These are phyloP conservation scores for Chesias legatella DNA, from an alignment of 2,888 invertebrate genomes.

Conservation along the genomic window DNA sequence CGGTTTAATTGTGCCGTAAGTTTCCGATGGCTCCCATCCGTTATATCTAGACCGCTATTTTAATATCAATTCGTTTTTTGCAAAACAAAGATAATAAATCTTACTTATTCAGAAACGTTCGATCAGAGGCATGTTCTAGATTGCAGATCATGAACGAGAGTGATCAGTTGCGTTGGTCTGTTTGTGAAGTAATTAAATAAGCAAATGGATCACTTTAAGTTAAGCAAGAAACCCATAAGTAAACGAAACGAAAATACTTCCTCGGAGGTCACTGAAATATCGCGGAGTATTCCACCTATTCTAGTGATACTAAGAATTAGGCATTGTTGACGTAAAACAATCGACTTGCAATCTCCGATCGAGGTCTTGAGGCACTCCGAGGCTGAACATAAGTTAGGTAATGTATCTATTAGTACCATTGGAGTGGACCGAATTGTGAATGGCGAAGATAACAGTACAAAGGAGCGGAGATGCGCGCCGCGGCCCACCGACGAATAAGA, in stretches of 20 bases:
- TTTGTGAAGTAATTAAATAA: no score
- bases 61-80: slow-evolving; percentile 18
- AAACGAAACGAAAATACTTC: no score
- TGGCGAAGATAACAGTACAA: slow-evolving; percentile 74
- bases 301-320: slow-evolving; percentile 23
- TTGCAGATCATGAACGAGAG: no score
- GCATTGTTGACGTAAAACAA: slow-evolving; percentile 34
- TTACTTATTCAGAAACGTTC: not conserved
- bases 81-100: slow-evolving; percentile 3
- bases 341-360: slow-evolving; percentile 35
- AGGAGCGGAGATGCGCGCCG: slow-evolving; percentile 69
- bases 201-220: no score
- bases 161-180: no score
- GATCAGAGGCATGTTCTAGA: no score
- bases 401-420: slow-evolving; percentile 28
- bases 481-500: slow-evolving; percentile 40
- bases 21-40: slow-evolving; percentile 63
- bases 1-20: slow-evolving; percentile 63
- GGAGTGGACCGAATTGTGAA: slow-evolving; percentile 72
- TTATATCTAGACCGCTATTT: slow-evolving; percentile 28
- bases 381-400: slow-evolving; percentile 36
- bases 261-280: slow-evolving; percentile 6
- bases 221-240: no score
- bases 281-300: slow-evolving; percentile 3
- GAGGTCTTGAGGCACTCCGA: slow-evolving; percentile 31